Evolutionary conservation across 2,113 vertebrate genomes (phyloP).

Genomic region (Ia io): DNA sequence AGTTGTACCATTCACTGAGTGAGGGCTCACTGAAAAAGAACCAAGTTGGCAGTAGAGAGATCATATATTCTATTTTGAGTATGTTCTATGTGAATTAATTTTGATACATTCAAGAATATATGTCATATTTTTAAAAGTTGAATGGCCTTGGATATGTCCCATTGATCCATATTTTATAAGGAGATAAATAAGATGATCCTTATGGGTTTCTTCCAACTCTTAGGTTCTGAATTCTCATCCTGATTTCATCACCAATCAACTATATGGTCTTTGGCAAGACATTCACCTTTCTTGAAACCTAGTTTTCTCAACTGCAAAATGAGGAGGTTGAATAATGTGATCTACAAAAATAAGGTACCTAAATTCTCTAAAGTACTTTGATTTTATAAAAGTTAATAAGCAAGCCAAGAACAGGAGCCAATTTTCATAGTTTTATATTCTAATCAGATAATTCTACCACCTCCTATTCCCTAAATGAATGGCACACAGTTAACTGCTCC

Average conservation of each 20-base stretch:
- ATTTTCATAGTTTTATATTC: background rate
- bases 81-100: background rate
- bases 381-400: background rate
- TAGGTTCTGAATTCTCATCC: background rate
- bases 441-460: background rate
- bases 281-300: background rate
- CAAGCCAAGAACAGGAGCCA: background rate
- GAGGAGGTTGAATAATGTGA: background rate
- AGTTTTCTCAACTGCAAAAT: background rate
- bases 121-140: background rate
- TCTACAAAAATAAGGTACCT: background rate
- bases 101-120: background rate
- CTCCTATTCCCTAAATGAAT: background rate
- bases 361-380: background rate
- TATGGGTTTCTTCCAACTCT: background rate
- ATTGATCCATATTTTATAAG: background rate
- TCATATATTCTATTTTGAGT: background rate
- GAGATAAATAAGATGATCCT: background rate
- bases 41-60: background rate
- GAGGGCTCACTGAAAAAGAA: background rate
- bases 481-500: background rate
- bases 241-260: background rate
- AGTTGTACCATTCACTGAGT: background rate
- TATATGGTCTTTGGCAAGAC: background rate
- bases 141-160: background rate